Base-by-base conservation (phyloP, 2,113 vertebrate genomes). In the Paramormyrops kingsleyae region DNA sequence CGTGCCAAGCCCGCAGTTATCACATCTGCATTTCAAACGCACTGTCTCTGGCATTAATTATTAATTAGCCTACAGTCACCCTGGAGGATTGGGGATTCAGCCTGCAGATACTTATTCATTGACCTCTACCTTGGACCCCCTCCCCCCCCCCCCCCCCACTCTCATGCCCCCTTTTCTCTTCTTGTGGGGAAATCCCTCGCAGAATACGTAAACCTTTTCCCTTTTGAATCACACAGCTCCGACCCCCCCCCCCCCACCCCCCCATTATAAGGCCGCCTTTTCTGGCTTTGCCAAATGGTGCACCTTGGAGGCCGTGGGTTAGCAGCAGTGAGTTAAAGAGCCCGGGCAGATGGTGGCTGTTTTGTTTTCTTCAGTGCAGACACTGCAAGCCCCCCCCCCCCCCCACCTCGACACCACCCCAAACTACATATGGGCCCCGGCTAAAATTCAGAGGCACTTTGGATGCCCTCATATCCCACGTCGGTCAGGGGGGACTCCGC, bases 21-120 rank as follows among this genome's bases (percentile, higher is more conserved):
- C 97, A 97, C 97, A 99, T 99, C 98, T 99, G 97, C 98, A 99
- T 99, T 99, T 99, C 98, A 99, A 99, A 99, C 98, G 96, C 96
- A 96, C 94, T 95, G 96, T 96, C 96, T 98, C 97, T 99, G 97
- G 97, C 97, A 99, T 99, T 99, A 98, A 99, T 99, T 98, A 99
- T 98, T 99, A 99, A 99, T 99, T 99, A 98, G 97, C 97, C 98
- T 97, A 96, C 97, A 98, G 97, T 97, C 96, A 98, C 97, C 97
- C 97, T 96, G 95, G 97, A 99, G 97, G 97, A 97, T 97, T 98
- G 95, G 95, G 96, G 96, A 97, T 97, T 97, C 96, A 97, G 96
- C 95, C 95, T 94, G 96, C 96, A 95, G 94, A 96, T 95, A 97
- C 95, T 97, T 97, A 97, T 97, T 96, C 94, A 94, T 96, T 97